phyloP scores from a whole-genome alignment of 2,797 vertebrate species.

The Myotis daubentonii region DNA sequence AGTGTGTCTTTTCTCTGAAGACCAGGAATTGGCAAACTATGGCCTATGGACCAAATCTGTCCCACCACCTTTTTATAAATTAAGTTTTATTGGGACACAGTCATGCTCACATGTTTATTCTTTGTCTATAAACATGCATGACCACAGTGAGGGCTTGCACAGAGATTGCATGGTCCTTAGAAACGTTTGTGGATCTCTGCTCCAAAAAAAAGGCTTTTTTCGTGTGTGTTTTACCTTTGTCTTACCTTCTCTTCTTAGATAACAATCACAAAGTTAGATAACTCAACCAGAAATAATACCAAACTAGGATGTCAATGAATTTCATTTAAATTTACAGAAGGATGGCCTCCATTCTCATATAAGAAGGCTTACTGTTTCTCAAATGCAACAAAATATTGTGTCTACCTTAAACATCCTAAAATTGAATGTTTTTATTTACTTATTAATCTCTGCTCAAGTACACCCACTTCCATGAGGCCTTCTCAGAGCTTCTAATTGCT shows the following conservation, averaged over 20 bases:
- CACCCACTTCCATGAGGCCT: not conserved
- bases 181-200: not conserved
- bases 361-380: not conserved
- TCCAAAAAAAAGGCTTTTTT: not conserved
- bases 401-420: not conserved
- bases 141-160: not conserved
- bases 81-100: not conserved
- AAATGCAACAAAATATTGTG: not conserved
- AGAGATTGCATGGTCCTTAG: not conserved
- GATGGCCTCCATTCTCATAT: not conserved
- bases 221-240: not conserved
- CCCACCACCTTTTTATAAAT: not conserved
- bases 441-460: not conserved
- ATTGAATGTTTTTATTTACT: not conserved
- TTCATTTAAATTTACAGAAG: not conserved
- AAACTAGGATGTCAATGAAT: not conserved
- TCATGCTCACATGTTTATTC: not conserved
- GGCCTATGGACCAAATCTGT: not conserved
- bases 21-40: not conserved
- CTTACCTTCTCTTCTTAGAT: not conserved
- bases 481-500: not conserved
- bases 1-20: not conserved
- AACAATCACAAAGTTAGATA: conserved; percentile 13
- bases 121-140: not conserved
- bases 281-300: not conserved